These are phyloP conservation scores for Heliangelus exortis DNA, from an alignment of 2,797 vertebrate species.

Conservation along the genomic window DNA sequence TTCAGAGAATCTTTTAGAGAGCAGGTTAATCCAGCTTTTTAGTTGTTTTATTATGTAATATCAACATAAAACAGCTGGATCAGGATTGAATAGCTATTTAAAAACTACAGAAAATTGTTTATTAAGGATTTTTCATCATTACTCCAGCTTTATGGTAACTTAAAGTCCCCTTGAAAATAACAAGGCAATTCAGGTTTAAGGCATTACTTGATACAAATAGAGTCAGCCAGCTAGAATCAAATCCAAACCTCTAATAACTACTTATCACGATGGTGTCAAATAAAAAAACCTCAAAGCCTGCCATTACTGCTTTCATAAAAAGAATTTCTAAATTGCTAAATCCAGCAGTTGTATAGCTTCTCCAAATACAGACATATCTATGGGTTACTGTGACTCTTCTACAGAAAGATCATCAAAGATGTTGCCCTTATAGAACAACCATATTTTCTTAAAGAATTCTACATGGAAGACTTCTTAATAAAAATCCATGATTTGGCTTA, in stretches of 20 bases:
- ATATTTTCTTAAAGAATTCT: background rate
- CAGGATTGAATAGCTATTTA: slow-evolving; percentile 33
- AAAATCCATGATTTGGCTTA: background rate
- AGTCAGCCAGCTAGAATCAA: background rate
- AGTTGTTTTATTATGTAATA: slow-evolving; percentile 52
- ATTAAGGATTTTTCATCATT: slow-evolving; percentile 56
- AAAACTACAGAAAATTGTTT: slow-evolving; percentile 14
- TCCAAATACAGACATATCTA: background rate
- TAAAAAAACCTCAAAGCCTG: background rate
- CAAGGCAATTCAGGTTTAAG: background rate
- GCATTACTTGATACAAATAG: background rate
- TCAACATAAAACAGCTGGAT: slow-evolving; percentile 62
- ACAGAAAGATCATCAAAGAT: background rate
- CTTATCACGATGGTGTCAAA: background rate
- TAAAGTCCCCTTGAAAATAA: background rate
- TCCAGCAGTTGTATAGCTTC: background rate
- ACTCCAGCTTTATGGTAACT: background rate
- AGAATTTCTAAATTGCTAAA: background rate
- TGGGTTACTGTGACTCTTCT: background rate
- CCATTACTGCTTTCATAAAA: background rate
- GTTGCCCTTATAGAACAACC: background rate
- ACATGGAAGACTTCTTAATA: background rate
- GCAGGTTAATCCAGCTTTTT: slow-evolving; percentile 49
- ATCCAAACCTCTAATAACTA: background rate
- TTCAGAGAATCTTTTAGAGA: slow-evolving; percentile 17